phyloP scores from a whole-genome alignment of 64 coral and sea anemone genomes.

The Anthopleura sola region DNA sequence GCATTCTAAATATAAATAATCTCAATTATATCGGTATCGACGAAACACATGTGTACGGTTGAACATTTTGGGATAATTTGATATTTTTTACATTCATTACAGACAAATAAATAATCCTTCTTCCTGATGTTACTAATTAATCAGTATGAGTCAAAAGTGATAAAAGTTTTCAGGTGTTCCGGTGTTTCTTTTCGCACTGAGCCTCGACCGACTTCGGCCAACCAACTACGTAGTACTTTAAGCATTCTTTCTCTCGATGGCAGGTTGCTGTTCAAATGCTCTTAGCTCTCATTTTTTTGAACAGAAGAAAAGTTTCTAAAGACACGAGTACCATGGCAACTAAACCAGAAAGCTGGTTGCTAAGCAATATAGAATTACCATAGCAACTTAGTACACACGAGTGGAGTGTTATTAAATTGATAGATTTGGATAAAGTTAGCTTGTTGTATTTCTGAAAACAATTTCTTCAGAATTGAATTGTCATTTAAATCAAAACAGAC shows the following conservation, averaged over 20 bases:
- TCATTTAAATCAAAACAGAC: too few relatives aligned
- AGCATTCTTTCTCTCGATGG: neutral
- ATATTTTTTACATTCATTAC: too few relatives aligned
- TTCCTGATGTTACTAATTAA: too few relatives aligned
- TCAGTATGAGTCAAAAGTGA: too few relatives aligned
- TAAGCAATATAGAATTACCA: neutral
- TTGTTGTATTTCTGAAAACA: neutral
- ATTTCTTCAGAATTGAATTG: neutral
- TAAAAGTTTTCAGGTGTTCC: too few relatives aligned
- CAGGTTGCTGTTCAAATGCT: neutral
- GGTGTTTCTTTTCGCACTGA: neutral
- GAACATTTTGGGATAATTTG: too few relatives aligned
- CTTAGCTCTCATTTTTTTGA: neutral
- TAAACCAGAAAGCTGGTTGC: neutral
- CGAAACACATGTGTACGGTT: neutral
- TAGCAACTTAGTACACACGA: neutral
- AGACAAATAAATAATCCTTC: too few relatives aligned
- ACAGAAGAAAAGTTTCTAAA: neutral
- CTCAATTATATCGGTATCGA: neutral
- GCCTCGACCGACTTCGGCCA: neutral
- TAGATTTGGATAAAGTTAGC: neutral
- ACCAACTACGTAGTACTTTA: neutral
- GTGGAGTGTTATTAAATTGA: slow-evolving; percentile 7
- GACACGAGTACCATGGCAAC: neutral
- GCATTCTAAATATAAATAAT: neutral